These are phyloP conservation scores for Heliconius hortense DNA, from an alignment of 2,888 invertebrate species.

Conservation along the genomic window DNA sequence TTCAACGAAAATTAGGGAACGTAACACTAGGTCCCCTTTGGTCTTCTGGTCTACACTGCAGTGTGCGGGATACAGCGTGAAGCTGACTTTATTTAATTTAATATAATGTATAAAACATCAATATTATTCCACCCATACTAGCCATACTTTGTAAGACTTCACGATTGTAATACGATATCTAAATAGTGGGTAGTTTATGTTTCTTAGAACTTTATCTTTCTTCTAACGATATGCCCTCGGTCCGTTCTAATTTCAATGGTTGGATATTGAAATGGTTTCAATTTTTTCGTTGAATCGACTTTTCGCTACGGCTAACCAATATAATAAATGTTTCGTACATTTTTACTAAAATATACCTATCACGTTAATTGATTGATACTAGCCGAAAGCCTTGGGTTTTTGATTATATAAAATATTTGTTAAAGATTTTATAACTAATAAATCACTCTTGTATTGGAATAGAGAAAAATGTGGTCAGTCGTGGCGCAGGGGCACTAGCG, in stretches of 20 bases:
- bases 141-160: constrained; percentile 10
- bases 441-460: no score
- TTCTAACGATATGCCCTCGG: not conserved
- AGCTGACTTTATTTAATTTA: not conserved
- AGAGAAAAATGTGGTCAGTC: no score
- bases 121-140: not conserved
- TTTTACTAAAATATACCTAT: not conserved
- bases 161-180: constrained; percentile 7
- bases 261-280: not conserved
- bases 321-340: not conserved
- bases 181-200: not conserved
- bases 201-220: constrained; percentile 9
- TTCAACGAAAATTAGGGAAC: no score
- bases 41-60: no score
- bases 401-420: not conserved
- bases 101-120: not conserved
- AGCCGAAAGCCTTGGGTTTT: not conserved
- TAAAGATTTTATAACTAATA: not conserved
- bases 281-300: not conserved
- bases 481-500: no score
- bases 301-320: not conserved
- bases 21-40: no score
- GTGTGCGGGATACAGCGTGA: no score
- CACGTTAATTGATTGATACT: not conserved
- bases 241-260: constrained; percentile 5